Conservation (phyloP, 2,113 vertebrate species). For the Dromiciops gliroides region DNA sequence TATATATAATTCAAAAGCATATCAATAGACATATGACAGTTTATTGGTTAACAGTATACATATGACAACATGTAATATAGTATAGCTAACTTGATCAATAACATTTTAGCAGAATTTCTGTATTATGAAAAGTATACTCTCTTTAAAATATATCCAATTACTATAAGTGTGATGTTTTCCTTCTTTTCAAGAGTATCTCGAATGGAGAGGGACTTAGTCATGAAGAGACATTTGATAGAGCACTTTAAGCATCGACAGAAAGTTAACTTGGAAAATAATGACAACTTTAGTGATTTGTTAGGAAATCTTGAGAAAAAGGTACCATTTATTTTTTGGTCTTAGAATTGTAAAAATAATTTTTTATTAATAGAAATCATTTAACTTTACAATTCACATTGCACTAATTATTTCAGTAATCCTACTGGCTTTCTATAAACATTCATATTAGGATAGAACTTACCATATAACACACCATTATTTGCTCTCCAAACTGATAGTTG, state of each 20-base stretch:
- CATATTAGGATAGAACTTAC: background rate
- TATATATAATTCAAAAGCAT: conserved; percentile 8
- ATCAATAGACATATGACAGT: conserved; percentile 22
- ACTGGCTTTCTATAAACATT: background rate
- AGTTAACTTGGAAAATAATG: conserved; percentile 90
- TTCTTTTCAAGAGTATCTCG: conserved; percentile 84
- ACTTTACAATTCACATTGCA: background rate
- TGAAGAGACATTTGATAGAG: conserved; percentile 94
- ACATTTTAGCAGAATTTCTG: background rate
- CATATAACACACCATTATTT: background rate
- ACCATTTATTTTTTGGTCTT: conserved; percentile 48
- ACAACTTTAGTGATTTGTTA: conserved; percentile 84
- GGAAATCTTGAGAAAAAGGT: conserved; percentile 93
- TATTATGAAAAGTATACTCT: conserved; percentile 46
- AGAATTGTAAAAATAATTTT: conserved; percentile 16
- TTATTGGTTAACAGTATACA: conserved; percentile 32
- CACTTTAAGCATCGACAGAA: conserved; percentile 90
- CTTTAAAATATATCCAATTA: conserved; percentile 56
- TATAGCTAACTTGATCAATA: background rate
- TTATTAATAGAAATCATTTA: background rate
- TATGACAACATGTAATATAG: background rate
- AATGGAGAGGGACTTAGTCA: conserved; percentile 89
- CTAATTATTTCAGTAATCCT: background rate
- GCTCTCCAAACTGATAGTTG: background rate
- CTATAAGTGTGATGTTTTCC: conserved; percentile 47